Percentiles rank a stretch among this genome's conserved stretches.
These are phyloP conservation scores for Prunella himalayana DNA, from an alignment of 2,113 vertebrate genomes.

Conservation along the genomic window DNA sequence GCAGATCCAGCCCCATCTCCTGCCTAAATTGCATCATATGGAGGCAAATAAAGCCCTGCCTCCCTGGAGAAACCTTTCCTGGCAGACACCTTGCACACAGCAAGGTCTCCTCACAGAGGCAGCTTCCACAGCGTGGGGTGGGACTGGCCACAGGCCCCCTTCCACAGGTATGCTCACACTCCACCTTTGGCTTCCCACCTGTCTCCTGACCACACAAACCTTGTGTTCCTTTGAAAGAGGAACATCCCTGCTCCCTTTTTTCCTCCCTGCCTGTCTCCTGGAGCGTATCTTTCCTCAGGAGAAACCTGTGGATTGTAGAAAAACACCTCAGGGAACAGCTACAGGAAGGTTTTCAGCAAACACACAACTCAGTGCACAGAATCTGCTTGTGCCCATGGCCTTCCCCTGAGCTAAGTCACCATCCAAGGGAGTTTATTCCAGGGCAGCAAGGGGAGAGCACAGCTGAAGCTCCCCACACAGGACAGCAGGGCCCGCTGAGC, in stretches of 20 bases:
- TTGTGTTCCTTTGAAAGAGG: background rate
- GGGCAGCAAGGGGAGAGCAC: background rate
- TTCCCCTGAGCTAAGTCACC: background rate
- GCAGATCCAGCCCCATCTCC: background rate
- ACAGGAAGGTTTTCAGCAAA: background rate
- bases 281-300: rapidly evolving
- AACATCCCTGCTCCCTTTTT: background rate
- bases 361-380: background rate
- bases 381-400: background rate
- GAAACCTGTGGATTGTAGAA: background rate
- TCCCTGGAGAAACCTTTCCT: background rate
- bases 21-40: background rate
- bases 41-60: background rate
- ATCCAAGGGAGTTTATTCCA: background rate
- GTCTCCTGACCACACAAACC: background rate
- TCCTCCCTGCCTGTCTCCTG: background rate
- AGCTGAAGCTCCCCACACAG: background rate
- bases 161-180: background rate
- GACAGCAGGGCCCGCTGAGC: background rate
- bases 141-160: background rate
- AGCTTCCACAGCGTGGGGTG: background rate
- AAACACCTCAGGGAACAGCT: background rate
- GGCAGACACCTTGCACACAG: background rate
- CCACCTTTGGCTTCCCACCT: background rate
- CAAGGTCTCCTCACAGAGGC: background rate